phyloP scores from a whole-genome alignment of 2,113 vertebrate genomes.

The Thoracochromis brauschi region DNA sequence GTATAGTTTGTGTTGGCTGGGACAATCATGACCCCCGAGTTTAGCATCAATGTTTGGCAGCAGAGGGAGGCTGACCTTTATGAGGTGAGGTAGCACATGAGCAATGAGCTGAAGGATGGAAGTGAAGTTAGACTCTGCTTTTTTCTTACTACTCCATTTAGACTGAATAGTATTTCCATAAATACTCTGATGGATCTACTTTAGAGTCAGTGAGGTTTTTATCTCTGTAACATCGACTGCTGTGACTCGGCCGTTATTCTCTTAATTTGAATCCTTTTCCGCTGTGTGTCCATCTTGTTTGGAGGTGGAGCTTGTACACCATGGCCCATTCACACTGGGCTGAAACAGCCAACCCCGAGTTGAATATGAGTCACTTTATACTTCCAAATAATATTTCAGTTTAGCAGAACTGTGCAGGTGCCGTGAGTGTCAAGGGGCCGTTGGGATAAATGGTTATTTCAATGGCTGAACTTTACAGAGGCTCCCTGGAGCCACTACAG shows the following conservation, averaged over 20 bases:
- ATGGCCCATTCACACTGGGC: background rate
- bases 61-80: background rate
- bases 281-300: background rate
- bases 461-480: background rate
- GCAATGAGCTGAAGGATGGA: background rate
- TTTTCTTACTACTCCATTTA: background rate
- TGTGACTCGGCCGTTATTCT: background rate
- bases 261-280: background rate
- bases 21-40: background rate
- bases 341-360: background rate
- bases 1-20: background rate
- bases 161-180: background rate
- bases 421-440: background rate
- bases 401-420: background rate
- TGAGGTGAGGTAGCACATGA: background rate
- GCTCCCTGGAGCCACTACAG: conserved; percentile 16
- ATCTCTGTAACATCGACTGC: background rate
- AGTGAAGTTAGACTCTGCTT: background rate
- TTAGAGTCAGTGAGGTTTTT: background rate
- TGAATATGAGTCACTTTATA: background rate
- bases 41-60: background rate
- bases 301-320: background rate
- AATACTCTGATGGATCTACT: background rate
- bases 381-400: background rate
- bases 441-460: conserved; percentile 19